phyloP scores from a whole-genome alignment of 2,797 vertebrate genomes.

The Salarias fasciatus region DNA sequence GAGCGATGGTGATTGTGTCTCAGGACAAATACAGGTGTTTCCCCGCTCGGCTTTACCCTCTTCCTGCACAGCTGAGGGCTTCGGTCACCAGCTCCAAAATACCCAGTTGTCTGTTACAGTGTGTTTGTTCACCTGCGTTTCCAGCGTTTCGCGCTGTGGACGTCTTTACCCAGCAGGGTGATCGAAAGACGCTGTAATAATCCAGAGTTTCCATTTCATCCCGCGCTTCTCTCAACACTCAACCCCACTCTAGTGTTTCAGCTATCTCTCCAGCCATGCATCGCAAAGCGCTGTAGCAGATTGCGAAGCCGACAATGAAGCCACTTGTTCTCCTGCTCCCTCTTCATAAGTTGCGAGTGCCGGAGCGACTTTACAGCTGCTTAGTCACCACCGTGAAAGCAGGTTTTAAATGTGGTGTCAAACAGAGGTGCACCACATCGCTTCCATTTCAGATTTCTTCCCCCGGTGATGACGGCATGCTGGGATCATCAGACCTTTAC shows the following conservation, averaged over 20 bases:
- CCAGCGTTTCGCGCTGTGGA: neutral
- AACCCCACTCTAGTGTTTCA: neutral
- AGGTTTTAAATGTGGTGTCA: too few relatives aligned
- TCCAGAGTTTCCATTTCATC: too few relatives aligned
- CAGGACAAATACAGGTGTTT: constrained; percentile 84
- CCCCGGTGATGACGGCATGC: too few relatives aligned
- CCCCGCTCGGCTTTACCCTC: constrained; percentile 60
- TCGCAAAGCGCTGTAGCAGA: too few relatives aligned
- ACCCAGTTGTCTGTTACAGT: constrained; percentile 26
- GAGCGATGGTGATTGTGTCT: constrained; percentile 69
- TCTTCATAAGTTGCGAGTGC: too few relatives aligned
- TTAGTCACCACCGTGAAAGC: too few relatives aligned
- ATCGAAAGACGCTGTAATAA: too few relatives aligned
- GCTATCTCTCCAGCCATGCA: neutral
- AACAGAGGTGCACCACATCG: too few relatives aligned
- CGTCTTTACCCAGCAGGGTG: too few relatives aligned
- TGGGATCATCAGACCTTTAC: too few relatives aligned
- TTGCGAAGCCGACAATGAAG: neutral
- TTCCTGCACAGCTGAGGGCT: constrained; percentile 73
- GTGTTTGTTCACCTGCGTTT: constrained; percentile 57
- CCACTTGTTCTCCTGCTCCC: neutral
- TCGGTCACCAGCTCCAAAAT: constrained; percentile 43
- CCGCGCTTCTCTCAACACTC: too few relatives aligned
- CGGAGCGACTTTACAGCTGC: neutral
- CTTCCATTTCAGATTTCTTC: too few relatives aligned